Evolutionary conservation across 1,140 invertebrate species (phyloP).

Genomic region (Heliconius hermathena): DNA sequence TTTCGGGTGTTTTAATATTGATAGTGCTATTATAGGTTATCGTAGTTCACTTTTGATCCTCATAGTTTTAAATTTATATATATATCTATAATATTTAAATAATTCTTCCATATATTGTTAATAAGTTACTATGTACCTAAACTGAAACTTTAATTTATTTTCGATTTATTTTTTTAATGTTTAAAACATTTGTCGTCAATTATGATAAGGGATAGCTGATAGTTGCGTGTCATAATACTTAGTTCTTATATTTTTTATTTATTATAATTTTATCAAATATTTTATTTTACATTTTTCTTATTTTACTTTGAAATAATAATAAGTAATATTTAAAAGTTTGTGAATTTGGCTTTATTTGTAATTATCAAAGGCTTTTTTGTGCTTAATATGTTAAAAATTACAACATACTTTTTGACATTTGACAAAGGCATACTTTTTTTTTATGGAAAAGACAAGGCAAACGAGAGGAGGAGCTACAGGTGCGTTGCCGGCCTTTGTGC

Average conservation of each 20-base stretch:
- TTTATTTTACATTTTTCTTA: neutral
- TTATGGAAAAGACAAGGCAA: too few species aligned
- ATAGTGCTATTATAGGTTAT: constrained; percentile 10
- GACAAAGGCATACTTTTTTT: neutral
- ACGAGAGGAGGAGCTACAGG: too few species aligned
- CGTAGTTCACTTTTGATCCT: constrained; percentile 10
- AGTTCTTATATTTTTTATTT: neutral
- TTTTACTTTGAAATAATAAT: neutral
- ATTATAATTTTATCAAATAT: neutral
- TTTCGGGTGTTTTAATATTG: neutral
- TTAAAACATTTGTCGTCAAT: neutral
- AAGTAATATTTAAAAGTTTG: neutral
- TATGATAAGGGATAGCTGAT: neutral
- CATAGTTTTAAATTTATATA: neutral
- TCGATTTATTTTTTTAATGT: neutral
- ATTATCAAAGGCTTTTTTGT: neutral
- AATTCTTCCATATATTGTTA: neutral
- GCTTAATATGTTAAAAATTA: neutral
- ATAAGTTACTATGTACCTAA: constrained; percentile 9
- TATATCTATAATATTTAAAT: neutral
- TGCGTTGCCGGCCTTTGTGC: too few species aligned
- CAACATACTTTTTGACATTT: neutral
- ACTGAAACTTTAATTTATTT: neutral
- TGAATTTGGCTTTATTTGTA: neutral
- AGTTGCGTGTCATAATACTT: neutral